Evolutionary conservation across 92 coral and sea anemone species (phyloP), one percentile per base, ranked within the genome.

Genomic region (Ricordea florida): DNA sequence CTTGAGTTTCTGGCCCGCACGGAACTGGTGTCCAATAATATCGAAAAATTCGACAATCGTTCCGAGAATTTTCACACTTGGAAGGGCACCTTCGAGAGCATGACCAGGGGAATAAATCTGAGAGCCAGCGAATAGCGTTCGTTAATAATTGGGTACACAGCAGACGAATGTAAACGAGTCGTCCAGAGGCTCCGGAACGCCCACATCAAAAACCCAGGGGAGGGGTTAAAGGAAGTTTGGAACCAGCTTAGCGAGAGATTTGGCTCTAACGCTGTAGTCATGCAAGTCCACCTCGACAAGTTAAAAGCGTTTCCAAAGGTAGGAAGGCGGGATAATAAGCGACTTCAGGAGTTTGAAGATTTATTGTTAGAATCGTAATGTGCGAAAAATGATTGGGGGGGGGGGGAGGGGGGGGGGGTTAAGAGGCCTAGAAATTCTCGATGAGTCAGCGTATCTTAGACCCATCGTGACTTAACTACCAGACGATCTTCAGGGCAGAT

Each of bases 21-120:
- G 10, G 80, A 75, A 29, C 65, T 75, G 5, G 31, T 80, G 2
- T 70, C 87, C 3, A 80, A 86, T 14, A 86, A 82, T 57, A 59
- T 78, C 4, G 89, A 83, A 34, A 88, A 83, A 34, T 82, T 88
- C 28, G 83, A 88, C 30, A 80, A 83, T 30, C 42, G 43, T 13
- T 86, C 93, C 10, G 93, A 74, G 50, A 88, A 88, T 60, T 88
- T 52, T 56, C 62, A 60, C 24, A 24, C 82, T 16, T 88, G 93
- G 89, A 78, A 40, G 83, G 43, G 56, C 2, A 37, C 89, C 0
- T 63, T 85, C 44, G 10, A 55, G 28, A 85, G 78, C 64, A 85
- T 85, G 85, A 85, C 55, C 18, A 52, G 26, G 30, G 89, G 74
- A 24, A 71, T 87, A 26, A 72, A 71, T 58, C 25, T 85, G 3